Evolutionary conservation across 1,140 invertebrate species (phyloP).

Genomic region (Drosophila chauvacae): DNA sequence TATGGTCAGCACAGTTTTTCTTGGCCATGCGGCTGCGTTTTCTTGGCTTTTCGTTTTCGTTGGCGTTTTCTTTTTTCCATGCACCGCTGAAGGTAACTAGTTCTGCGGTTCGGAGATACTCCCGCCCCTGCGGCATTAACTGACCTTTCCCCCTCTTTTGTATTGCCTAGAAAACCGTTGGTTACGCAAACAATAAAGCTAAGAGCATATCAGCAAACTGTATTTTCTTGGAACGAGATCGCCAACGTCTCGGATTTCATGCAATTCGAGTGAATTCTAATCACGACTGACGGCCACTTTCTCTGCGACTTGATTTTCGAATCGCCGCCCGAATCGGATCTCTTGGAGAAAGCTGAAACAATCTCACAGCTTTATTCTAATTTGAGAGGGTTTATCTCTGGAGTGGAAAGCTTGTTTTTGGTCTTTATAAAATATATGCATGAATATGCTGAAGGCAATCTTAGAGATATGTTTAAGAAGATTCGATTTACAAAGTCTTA

Average conservation of each 20-base stretch:
- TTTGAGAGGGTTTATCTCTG: slow-evolving; percentile 8
- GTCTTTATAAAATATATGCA: background rate
- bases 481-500: too few relatives aligned
- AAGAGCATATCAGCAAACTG: background rate
- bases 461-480: background rate
- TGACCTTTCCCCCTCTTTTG: slow-evolving; percentile 36
- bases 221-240: slow-evolving; percentile 2
- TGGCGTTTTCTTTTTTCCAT: slow-evolving; percentile 47
- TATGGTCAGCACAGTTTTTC: slow-evolving; percentile 64
- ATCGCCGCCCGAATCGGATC: slow-evolving; percentile 2
- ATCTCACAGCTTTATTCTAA: slow-evolving; percentile 35
- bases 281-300: slow-evolving; percentile 23
- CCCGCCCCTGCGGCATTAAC: slow-evolving; percentile 13
- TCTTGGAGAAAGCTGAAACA: slow-evolving; percentile 23
- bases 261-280: slow-evolving; percentile 14
- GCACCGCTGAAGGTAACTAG: slow-evolving; percentile 63
- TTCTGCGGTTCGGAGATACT: slow-evolving; percentile 40
- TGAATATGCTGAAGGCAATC: background rate
- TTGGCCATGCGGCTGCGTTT: slow-evolving; percentile 70
- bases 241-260: background rate
- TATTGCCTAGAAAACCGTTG: slow-evolving; percentile 9
- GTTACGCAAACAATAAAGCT: slow-evolving; percentile 12
- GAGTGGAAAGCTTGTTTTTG: background rate
- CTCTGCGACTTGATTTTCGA: slow-evolving; percentile 15
- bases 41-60: slow-evolving; percentile 52